These are phyloP conservation scores for Xestia c-nigrum DNA, from an alignment of 2,888 invertebrate genomes.

Conservation along the genomic window DNA sequence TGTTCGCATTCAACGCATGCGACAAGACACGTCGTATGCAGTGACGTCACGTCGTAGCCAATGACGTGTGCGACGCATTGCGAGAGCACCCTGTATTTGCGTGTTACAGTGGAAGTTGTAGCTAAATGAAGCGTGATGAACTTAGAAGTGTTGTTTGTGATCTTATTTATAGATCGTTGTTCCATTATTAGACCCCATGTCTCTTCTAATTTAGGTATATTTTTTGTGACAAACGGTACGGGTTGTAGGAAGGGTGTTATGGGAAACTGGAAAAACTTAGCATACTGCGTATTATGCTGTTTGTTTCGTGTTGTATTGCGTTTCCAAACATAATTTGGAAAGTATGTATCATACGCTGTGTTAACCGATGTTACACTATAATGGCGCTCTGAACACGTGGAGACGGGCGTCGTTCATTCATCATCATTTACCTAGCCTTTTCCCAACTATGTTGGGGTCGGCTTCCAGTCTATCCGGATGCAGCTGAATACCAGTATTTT, in stretches of 20 bases:
- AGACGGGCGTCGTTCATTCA: background rate
- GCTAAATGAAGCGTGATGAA: conserved; percentile 36
- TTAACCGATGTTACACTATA: background rate
- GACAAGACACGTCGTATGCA: conserved; percentile 37
- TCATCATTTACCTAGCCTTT: no score
- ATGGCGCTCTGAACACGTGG: background rate
- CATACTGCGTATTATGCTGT: no score
- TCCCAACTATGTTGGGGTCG: no score
- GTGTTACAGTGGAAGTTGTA: conserved; percentile 20
- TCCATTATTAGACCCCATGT: background rate
- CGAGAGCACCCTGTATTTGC: conserved; percentile 14
- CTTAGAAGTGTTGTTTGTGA: conserved; percentile 3
- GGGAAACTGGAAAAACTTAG: no score
- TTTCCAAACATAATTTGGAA: no score
- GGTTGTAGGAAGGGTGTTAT: no score
- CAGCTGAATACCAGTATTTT: no score
- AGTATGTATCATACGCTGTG: background rate
- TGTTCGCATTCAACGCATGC: conserved; percentile 38
- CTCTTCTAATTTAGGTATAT: background rate
- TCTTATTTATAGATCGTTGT: background rate
- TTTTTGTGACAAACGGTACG: no score
- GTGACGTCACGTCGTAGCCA: conserved; percentile 50
- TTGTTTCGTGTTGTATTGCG: no score
- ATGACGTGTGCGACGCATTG: conserved; percentile 49
- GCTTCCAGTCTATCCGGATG: no score